These are phyloP conservation scores for Oithona nana DNA, from an alignment of 2,888 invertebrate species.

Conservation along the genomic window DNA sequence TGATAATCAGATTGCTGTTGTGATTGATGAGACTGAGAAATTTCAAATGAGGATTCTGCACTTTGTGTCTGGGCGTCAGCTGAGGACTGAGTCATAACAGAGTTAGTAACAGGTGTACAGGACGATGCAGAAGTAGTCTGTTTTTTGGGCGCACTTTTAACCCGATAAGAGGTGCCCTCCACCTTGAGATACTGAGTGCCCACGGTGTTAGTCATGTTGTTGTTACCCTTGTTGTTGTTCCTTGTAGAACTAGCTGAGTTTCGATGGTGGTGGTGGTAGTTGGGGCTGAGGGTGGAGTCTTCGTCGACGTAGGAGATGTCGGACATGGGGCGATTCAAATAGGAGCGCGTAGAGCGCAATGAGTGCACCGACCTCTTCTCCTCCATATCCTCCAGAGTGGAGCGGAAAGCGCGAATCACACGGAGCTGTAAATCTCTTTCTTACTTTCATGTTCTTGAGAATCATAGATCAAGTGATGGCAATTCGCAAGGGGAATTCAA, in stretches of 20 bases:
- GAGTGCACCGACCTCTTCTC: constrained; percentile 89
- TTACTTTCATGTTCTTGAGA: background rate
- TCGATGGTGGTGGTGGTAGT: background rate
- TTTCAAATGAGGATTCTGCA: constrained; percentile 1
- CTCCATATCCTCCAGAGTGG: constrained; percentile 96
- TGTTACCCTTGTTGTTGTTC: background rate
- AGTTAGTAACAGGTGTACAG: background rate
- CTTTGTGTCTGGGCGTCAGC: constrained; percentile 13
- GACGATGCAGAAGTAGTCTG: background rate
- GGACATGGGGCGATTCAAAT: background rate
- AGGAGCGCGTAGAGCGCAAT: background rate
- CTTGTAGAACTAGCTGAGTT: background rate
- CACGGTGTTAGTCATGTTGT: background rate
- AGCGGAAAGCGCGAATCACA: constrained; percentile 99
- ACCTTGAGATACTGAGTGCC: constrained; percentile 10
- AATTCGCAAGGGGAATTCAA: no score
- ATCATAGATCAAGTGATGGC: no score
- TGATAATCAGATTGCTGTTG: background rate
- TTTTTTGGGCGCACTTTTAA: background rate
- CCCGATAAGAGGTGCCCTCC: background rate
- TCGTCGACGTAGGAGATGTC: background rate
- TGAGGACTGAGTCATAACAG: background rate
- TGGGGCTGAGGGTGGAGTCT: background rate
- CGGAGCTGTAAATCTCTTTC: constrained; percentile 54
- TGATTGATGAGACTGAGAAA: background rate